These are phyloP conservation scores for Alethe castanea DNA, from an alignment of 2,113 vertebrate species.

Conservation along the genomic window DNA sequence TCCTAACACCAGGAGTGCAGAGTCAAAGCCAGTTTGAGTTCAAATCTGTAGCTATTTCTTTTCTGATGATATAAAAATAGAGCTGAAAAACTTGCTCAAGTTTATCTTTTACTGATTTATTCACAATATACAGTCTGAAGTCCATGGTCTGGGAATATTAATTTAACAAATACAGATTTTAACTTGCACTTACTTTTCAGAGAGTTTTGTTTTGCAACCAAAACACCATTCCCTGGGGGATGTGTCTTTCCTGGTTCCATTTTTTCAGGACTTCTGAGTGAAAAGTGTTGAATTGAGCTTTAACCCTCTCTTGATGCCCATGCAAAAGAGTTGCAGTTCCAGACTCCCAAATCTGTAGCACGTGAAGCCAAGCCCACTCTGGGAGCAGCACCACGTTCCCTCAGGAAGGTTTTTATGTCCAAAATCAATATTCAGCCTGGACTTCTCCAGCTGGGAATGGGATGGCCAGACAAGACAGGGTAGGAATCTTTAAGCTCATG, in stretches of 20 bases:
- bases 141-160: not conserved
- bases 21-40: not conserved
- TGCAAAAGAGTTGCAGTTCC: rapidly evolving
- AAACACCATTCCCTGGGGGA: not conserved
- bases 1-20: not conserved
- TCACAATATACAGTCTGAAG: not conserved
- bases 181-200: not conserved
- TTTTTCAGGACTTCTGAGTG: not conserved
- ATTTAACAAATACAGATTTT: not conserved
- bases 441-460: not conserved
- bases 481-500: not conserved
- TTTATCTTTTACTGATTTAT: not conserved
- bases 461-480: not conserved
- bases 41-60: not conserved
- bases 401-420: not conserved
- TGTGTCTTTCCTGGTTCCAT: not conserved
- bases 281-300: not conserved
- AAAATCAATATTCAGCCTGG: not conserved
- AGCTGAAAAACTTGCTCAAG: not conserved
- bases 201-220: not conserved
- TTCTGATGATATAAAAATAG: not conserved
- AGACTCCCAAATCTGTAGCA: not conserved
- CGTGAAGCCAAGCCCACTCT: rapidly evolving
- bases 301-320: not conserved
- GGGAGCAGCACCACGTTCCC: not conserved